Evolutionary conservation across 2,113 vertebrate species (phyloP), one percentile per base, ranked within the genome.

Genomic region (Aythya baeri): DNA sequence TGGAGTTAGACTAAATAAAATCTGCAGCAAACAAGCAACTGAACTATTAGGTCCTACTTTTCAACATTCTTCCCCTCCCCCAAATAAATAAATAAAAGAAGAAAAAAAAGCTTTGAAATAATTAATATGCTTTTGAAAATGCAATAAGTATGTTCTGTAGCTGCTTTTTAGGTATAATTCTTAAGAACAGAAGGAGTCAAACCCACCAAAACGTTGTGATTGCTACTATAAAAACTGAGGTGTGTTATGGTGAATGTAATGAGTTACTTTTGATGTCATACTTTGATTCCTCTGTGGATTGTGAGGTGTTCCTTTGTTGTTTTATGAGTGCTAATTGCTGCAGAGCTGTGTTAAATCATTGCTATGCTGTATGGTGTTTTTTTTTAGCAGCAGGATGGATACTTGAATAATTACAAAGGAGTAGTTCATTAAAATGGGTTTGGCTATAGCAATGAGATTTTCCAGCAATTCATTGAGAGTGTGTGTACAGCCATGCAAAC

Each of bases 261-360:
- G 75, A 95, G 78, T 82, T 86, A 77, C 46, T 66, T 97, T 71
- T 91, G 58, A 91, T 93, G 95, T 93, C 80, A 62, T 87, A 83
- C 61, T 94, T 93, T 91, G 81, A 94, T 97, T 66, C 65, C 14
- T 89, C 74, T 83, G 79, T 63, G 58, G 95, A n/a, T 70, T 68
- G 76, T 38, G 81, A 92, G 94, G 85, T 91, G 85, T 70, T 91
- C 74, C 91, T 92, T 94, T 84, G 52, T 89, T 94, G 72, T 93
- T 87, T 89, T 86, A 61, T 38, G 79, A 96, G 68, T 68, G 63
- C 50, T 96, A 95, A 96, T 97, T 96, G 79, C 67, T 79, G 65
- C 59, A 92, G 23, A 58, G 27, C 59, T 92, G 8, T 38, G 74
- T 89, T 88, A 88, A 70, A 75, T 89, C 50, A 87, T 41, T 86